Conservation (phyloP, 1,140 invertebrate species). For the Sitodiplosis mosellana region DNA sequence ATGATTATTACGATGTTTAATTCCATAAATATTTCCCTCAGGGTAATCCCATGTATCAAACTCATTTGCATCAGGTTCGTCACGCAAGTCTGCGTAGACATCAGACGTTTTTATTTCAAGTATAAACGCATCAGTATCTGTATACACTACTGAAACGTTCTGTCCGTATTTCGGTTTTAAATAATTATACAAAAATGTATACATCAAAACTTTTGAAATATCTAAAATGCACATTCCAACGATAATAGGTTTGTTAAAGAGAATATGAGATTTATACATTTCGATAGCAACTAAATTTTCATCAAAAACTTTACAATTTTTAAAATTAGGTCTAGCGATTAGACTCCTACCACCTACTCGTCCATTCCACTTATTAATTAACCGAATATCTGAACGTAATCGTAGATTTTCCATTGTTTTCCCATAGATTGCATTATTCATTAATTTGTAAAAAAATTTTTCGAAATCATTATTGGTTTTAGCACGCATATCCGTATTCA, state of each 20-base stretch:
- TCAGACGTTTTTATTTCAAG: constrained; percentile 24
- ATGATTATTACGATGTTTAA: constrained; percentile 10
- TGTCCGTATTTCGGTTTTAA: constrained; percentile 13
- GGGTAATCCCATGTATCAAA: constrained; percentile 19
- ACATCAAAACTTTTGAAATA: constrained; percentile 20
- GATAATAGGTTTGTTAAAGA: constrained; percentile 25
- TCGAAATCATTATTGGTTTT: constrained; percentile 27
- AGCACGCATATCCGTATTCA: constrained; percentile 24
- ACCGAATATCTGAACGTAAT: constrained; percentile 24
- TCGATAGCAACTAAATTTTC: constrained; percentile 23
- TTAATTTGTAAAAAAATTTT: constrained; percentile 31
- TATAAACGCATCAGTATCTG: constrained; percentile 26
- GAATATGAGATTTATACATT: constrained; percentile 15
- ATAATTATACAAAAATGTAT: constrained; percentile 17
- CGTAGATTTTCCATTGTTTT: constrained; percentile 31
- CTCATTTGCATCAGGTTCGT: constrained; percentile 8
- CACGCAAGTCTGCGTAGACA: constrained; percentile 23
- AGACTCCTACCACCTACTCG: constrained; percentile 12
- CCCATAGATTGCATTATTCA: constrained; percentile 29
- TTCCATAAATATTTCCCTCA: constrained; percentile 7
- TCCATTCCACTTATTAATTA: constrained; percentile 18
- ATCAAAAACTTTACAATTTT: constrained; percentile 17
- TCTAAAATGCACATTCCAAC: constrained; percentile 24
- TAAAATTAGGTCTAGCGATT: constrained; percentile 24
- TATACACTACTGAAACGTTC: constrained; percentile 17